These are phyloP conservation scores for Holocentrus rufus DNA, from an alignment of 2,797 vertebrate genomes.

Conservation along the genomic window DNA sequence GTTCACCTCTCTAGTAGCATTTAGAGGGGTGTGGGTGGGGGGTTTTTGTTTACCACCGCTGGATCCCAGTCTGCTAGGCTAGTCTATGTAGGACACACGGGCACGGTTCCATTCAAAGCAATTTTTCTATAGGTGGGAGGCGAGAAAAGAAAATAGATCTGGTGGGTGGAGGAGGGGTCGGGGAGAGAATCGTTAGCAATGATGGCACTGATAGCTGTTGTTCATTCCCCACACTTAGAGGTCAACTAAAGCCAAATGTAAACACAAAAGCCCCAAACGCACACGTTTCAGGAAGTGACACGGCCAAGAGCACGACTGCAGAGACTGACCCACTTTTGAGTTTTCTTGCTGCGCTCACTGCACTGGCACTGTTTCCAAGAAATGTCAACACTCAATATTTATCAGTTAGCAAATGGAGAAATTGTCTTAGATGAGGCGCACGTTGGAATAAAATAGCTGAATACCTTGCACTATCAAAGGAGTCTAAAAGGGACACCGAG, in stretches of 20 bases:
- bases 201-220: slow-evolving; percentile 7
- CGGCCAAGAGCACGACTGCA: slow-evolving; percentile 32
- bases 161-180: not conserved
- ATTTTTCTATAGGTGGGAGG: slow-evolving; percentile 21
- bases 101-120: slow-evolving; percentile 14
- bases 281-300: slow-evolving; percentile 16
- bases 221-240: slow-evolving; percentile 13
- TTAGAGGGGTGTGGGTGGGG: not conserved
- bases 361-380: slow-evolving; percentile 51
- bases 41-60: slow-evolving; percentile 18
- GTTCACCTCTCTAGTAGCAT: slow-evolving; percentile 17
- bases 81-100: not conserved
- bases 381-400: slow-evolving; percentile 58
- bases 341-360: slow-evolving; percentile 46
- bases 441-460: too few relatives aligned
- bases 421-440: slow-evolving; percentile 23
- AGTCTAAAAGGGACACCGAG: slow-evolving; percentile 1
- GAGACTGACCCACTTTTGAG: slow-evolving; percentile 64
- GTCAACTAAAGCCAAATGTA: slow-evolving; percentile 34
- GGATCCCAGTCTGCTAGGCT: not conserved
- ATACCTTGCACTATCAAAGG: not conserved
- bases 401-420: slow-evolving; percentile 20
- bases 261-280: slow-evolving; percentile 5
- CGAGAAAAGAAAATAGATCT: not conserved
- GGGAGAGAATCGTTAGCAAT: slow-evolving; percentile 7